Conservation (phyloP, 2,888 invertebrate species). For the Machimus rusticus region DNA sequence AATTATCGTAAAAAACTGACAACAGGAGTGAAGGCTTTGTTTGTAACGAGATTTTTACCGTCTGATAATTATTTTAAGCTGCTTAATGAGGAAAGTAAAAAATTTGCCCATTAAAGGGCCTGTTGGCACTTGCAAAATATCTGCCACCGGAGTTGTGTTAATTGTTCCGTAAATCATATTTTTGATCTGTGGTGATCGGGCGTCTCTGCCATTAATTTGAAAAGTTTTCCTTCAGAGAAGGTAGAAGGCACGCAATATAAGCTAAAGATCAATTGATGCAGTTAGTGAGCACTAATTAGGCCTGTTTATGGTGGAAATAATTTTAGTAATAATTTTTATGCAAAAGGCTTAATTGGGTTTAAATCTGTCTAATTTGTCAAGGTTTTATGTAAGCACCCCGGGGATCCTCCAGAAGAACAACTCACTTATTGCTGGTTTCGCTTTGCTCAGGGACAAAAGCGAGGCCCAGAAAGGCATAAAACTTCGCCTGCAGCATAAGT, state of each 20-base stretch:
- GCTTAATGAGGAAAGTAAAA: background rate
- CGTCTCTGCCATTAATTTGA: background rate
- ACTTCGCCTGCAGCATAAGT: background rate
- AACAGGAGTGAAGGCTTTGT: background rate
- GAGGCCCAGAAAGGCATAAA: background rate
- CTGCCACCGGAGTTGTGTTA: conserved; percentile 11
- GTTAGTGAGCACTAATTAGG: conserved; percentile 2
- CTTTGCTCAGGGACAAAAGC: background rate
- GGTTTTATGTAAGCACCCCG: background rate
- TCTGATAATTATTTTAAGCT: background rate
- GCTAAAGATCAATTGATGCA: background rate
- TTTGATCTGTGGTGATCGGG: background rate
- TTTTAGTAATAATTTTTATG: background rate
- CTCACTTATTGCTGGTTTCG: background rate
- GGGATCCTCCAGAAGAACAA: background rate
- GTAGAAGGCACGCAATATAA: background rate
- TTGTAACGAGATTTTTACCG: background rate
- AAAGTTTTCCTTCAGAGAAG: background rate
- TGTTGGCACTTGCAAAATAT: conserved; percentile 13
- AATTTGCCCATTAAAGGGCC: background rate
- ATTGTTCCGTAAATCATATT: conserved; percentile 22
- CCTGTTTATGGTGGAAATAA: conserved; percentile 2
- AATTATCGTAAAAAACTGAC: background rate
- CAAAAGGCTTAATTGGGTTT: conserved; percentile 1
- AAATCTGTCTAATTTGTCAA: conserved; percentile 23